Conservation (phyloP, 1,140 invertebrate species). For the Tetraneura akinire region DNA sequence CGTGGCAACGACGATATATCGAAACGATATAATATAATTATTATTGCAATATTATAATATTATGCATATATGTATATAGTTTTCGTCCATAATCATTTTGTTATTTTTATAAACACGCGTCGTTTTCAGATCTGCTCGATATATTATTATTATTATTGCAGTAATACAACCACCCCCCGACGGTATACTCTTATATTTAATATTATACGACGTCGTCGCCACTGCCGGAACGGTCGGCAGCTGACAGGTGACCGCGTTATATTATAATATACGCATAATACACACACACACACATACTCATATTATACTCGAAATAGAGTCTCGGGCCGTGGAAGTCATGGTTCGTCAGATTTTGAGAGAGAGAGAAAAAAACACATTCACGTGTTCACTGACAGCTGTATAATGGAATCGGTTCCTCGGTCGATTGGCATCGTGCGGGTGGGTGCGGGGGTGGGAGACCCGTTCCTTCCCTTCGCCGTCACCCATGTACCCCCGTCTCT, state of each 20-base stretch:
- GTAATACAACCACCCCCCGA: neutral
- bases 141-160: no score
- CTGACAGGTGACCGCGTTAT: constrained; percentile 48
- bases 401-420: constrained; percentile 35
- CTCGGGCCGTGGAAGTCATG: constrained; percentile 35
- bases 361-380: constrained; percentile 19
- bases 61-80: neutral
- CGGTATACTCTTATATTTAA: no score
- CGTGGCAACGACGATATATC: no score
- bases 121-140: neutral
- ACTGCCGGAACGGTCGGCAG: constrained; percentile 20
- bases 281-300: neutral
- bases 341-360: constrained; percentile 43
- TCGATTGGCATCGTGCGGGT: neutral
- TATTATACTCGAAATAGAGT: neutral
- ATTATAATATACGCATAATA: neutral
- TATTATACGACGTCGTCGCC: no score
- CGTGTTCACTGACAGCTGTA: constrained; percentile 41
- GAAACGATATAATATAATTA: no score
- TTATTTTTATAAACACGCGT: neutral
- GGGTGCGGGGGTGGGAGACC: neutral
- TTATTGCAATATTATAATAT: no score
- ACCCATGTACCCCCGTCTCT: neutral
- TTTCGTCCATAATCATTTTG: neutral
- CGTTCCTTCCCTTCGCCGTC: neutral